phyloP scores from a whole-genome alignment of 2,888 invertebrate species.

The Microctonus aethiopoides region DNA sequence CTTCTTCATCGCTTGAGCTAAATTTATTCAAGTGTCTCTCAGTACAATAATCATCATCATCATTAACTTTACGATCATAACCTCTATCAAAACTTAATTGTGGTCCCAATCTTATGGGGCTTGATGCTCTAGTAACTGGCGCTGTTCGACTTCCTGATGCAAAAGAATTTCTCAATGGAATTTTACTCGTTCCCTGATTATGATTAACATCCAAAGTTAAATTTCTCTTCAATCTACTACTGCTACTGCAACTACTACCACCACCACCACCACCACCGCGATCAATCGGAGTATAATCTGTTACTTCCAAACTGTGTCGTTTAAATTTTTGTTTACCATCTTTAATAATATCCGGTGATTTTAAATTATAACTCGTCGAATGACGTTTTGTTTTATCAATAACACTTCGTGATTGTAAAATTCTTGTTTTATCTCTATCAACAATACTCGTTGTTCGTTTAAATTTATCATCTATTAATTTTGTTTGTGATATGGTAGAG shows the following conservation, averaged over 20 bases:
- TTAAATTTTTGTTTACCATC: slow-evolving; percentile 56
- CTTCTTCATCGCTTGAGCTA: slow-evolving; percentile 61
- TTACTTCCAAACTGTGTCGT: slow-evolving; percentile 59
- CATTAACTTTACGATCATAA: slow-evolving; percentile 30
- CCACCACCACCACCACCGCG: slow-evolving; percentile 20
- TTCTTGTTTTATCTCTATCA: slow-evolving; percentile 52
- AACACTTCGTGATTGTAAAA: slow-evolving; percentile 46
- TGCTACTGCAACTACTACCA: background rate
- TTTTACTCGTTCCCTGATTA: slow-evolving; percentile 63
- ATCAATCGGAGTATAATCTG: slow-evolving; percentile 50
- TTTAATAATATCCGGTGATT: slow-evolving; percentile 52
- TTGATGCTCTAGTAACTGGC: slow-evolving; percentile 62
- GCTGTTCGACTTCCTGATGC: slow-evolving; percentile 62
- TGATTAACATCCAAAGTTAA: slow-evolving; percentile 61
- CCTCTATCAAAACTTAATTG: slow-evolving; percentile 50
- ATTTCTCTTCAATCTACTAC: slow-evolving; percentile 41
- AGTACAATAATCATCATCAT: slow-evolving; percentile 35
- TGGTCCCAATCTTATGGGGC: slow-evolving; percentile 55
- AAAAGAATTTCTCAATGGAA: slow-evolving; percentile 57
- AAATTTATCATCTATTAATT: slow-evolving; percentile 48
- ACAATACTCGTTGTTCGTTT: slow-evolving; percentile 50
- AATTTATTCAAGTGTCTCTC: slow-evolving; percentile 54
- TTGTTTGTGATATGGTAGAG: slow-evolving; percentile 8
- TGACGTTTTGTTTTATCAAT: slow-evolving; percentile 58
- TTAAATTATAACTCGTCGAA: slow-evolving; percentile 53